Conservation (phyloP, 2,797 vertebrate species). For the Lutjanus argentimaculatus region DNA sequence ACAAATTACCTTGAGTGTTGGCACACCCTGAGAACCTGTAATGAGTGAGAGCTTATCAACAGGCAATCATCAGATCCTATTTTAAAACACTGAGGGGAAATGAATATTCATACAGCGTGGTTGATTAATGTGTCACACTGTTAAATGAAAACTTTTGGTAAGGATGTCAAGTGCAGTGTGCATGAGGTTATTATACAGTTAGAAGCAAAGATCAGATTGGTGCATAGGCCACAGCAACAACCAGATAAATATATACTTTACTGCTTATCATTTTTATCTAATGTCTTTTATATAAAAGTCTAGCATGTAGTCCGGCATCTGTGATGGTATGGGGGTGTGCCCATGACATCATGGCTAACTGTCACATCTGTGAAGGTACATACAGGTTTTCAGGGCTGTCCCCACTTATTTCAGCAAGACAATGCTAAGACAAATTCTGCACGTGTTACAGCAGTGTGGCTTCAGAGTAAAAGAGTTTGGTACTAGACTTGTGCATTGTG, state of each 20-base stretch:
- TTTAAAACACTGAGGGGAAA: conserved; percentile 51
- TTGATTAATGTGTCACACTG: conserved; percentile 45
- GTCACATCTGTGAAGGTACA: too few relatives aligned
- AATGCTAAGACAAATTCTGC: too few relatives aligned
- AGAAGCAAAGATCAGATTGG: background rate
- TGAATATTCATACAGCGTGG: conserved; percentile 45
- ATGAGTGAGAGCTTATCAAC: conserved; percentile 56
- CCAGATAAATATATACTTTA: background rate
- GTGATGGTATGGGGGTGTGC: too few relatives aligned
- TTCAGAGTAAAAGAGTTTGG: too few relatives aligned
- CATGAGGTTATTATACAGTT: background rate
- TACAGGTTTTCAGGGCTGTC: too few relatives aligned
- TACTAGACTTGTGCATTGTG: too few relatives aligned
- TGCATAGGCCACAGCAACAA: background rate
- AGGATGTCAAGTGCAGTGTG: conserved; percentile 28
- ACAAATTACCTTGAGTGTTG: conserved; percentile 57
- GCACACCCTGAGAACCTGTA: conserved; percentile 49
- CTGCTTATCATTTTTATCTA: background rate
- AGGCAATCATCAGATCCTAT: conserved; percentile 56
- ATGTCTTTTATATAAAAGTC: too few relatives aligned
- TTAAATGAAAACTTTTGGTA: conserved; percentile 22
- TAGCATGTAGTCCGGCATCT: too few relatives aligned
- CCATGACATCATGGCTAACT: too few relatives aligned
- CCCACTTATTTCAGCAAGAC: too few relatives aligned
- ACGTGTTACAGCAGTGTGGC: too few relatives aligned